A percentile compares a stretch with the other conserved stretches of the same genome.
phyloP scores from a whole-genome alignment of 2,888 invertebrate species.

The Drosophila multiciliata region DNA sequence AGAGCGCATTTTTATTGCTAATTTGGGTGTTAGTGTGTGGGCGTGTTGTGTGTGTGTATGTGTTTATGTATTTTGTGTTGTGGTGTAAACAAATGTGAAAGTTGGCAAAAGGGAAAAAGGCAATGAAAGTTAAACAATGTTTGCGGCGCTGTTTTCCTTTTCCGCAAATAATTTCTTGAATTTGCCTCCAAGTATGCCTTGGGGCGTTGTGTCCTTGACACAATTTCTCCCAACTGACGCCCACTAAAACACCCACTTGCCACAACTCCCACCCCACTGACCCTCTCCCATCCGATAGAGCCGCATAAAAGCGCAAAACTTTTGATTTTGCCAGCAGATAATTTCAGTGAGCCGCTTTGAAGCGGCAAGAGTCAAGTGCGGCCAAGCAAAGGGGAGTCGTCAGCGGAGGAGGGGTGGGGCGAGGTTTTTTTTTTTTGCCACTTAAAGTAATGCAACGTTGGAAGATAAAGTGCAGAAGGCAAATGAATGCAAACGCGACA shows the following conservation, averaged over 20 bases:
- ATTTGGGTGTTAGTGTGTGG: constrained; percentile 29
- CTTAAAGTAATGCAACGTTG: constrained; percentile 75
- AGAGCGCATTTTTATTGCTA: constrained; percentile 58
- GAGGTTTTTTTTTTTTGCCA: constrained; percentile 51
- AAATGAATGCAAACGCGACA: constrained; percentile 66
- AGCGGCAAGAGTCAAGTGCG: constrained; percentile 45
- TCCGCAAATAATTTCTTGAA: constrained; percentile 73
- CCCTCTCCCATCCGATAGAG: constrained; percentile 7
- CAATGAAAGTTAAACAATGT: constrained; percentile 75
- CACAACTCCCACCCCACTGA: neutral
- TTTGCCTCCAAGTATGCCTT: constrained; percentile 55
- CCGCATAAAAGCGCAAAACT: constrained; percentile 67
- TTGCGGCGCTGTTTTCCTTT: constrained; percentile 68
- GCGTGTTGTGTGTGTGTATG: constrained; percentile 1
- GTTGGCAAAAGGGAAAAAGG: constrained; percentile 27
- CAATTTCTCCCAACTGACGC: constrained; percentile 49
- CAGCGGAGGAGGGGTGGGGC: neutral
- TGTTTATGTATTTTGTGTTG: constrained; percentile 3
- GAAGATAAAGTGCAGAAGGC: constrained; percentile 61
- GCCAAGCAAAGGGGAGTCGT: neutral
- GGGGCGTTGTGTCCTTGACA: constrained; percentile 70
- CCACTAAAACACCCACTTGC: constrained; percentile 22
- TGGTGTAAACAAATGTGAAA: constrained; percentile 37
- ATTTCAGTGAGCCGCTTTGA: constrained; percentile 54
- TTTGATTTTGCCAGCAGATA: constrained; percentile 70